phyloP scores from a whole-genome alignment of 2,888 invertebrate species.

The Drosophila robusta region DNA sequence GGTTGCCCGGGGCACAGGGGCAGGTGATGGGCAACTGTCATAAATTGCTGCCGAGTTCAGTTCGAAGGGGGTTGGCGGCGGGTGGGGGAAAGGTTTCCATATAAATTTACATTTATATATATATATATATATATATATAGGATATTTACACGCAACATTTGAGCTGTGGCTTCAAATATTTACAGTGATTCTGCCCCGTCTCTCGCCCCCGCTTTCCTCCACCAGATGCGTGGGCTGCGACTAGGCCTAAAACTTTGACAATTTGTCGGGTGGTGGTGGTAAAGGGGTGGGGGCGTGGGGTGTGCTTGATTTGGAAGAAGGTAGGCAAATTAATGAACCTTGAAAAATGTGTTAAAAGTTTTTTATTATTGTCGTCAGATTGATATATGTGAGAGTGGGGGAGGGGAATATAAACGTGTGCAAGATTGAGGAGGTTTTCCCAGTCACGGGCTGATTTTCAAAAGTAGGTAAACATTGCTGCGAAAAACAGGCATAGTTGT shows the following conservation, averaged over 20 bases:
- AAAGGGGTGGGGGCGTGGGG: conserved; percentile 5
- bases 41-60: conserved; percentile 57
- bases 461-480: conserved; percentile 4
- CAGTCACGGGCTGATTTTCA: neutral
- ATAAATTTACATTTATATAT: conserved; percentile 78
- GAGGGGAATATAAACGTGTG: neutral
- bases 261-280: conserved; percentile 25
- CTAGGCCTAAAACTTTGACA: conserved; percentile 39
- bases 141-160: conserved; percentile 81
- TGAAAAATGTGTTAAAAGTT: conserved; percentile 81
- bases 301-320: neutral
- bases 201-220: neutral
- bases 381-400: conserved; percentile 20
- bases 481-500: neutral
- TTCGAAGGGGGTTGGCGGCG: neutral
- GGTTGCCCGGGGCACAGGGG: conserved; percentile 39
- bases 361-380: conserved; percentile 66
- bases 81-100: conserved; percentile 36
- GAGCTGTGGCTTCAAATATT: conserved; percentile 74
- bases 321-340: conserved; percentile 75
- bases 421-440: conserved; percentile 5
- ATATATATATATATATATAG: conserved; percentile 51
- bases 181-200: conserved; percentile 66
- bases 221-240: conserved; percentile 16
- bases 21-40: conserved; percentile 73